Percentiles rank a stretch among this genome's conserved stretches.
Conservation (phyloP, 2,113 vertebrate species). For the Noturus placidus region DNA sequence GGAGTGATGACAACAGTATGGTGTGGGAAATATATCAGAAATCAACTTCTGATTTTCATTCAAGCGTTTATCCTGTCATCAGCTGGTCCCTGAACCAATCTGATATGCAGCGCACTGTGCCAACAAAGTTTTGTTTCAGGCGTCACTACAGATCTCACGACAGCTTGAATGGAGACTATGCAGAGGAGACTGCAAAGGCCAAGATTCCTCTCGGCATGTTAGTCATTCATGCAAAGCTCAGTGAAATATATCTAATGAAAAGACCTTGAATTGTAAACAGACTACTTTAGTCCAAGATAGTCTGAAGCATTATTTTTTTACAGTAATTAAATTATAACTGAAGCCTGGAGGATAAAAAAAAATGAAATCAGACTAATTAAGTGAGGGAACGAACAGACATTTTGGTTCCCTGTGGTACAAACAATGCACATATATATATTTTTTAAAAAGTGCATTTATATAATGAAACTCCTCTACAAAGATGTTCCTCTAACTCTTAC, state of each 20-base stretch:
- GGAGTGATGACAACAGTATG: not conserved
- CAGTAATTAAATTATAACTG: slow-evolving; percentile 6
- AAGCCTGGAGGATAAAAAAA: not conserved
- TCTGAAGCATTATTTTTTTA: not conserved
- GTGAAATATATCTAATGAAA: not conserved
- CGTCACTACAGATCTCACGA: not conserved
- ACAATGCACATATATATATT: not conserved
- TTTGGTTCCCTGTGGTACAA: not conserved
- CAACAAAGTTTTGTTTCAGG: slow-evolving; percentile 2
- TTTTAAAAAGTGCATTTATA: not conserved
- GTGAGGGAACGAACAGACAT: not conserved
- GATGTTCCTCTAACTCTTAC: not conserved
- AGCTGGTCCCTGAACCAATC: not conserved
- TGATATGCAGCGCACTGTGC: not conserved
- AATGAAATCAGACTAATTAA: not conserved
- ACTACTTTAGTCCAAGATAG: not conserved
- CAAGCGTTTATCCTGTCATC: not conserved
- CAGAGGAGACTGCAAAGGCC: not conserved
- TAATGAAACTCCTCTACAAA: not conserved
- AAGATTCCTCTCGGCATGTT: not conserved
- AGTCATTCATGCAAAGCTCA: not conserved
- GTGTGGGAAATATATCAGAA: not conserved
- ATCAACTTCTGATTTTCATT: not conserved
- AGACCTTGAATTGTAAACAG: slow-evolving; percentile 11
- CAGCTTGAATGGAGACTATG: not conserved